Conservation (phyloP, 1,140 invertebrate species). For the Musca vetustissima region DNA sequence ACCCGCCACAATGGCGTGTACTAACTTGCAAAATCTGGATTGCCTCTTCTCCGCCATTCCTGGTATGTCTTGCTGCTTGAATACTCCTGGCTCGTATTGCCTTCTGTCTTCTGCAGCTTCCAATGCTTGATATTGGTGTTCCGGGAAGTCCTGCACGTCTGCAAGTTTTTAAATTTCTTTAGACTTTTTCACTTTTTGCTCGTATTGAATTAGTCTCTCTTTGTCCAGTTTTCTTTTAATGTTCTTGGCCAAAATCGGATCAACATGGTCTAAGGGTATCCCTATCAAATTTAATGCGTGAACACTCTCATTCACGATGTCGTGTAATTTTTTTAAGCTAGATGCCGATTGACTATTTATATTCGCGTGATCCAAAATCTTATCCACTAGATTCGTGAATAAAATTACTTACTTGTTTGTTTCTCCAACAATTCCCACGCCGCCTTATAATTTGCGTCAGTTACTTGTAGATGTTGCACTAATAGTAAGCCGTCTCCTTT, state of each 20-base stretch:
- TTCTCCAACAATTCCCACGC: conserved; percentile 6
- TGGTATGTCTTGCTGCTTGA: no score
- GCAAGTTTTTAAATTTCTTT: background rate
- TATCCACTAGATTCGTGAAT: background rate
- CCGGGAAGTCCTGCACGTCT: background rate
- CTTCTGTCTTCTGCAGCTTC: background rate
- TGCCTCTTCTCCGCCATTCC: no score
- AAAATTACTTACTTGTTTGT: background rate
- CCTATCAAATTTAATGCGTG: background rate
- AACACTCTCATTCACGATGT: background rate
- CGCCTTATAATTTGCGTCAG: background rate
- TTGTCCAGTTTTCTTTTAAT: conserved; percentile 4
- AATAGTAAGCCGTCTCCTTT: background rate
- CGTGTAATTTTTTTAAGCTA: background rate
- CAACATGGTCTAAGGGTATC: background rate
- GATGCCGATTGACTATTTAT: background rate
- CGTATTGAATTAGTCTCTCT: background rate
- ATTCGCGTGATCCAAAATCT: background rate
- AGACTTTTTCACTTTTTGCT: conserved; percentile 3
- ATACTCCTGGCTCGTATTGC: no score
- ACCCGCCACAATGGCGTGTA: no score
- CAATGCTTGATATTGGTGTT: conserved; percentile 4
- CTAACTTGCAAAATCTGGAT: no score
- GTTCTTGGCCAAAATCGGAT: background rate
- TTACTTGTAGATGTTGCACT: conserved; percentile 1